Base-by-base conservation (phyloP, 2,888 invertebrate genomes). In the Perizoma affinitatum region DNA sequence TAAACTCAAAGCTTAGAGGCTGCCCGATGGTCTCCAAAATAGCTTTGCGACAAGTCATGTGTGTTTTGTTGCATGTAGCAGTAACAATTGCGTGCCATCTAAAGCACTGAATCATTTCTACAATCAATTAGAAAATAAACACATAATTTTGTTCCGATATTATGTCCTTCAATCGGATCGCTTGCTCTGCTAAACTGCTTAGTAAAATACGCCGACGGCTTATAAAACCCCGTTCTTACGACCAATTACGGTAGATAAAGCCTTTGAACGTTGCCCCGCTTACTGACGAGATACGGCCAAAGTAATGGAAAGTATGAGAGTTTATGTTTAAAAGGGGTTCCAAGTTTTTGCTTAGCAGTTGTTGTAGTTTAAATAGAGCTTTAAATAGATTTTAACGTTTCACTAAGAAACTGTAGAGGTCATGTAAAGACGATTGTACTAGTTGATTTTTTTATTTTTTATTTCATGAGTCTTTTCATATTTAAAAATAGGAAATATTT, bases 181-280 rank as follows among this genome's bases (percentile, higher is more conserved):
- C 34, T 5, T 8, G 33, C 42, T 53, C 35, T 49, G 10, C 48
- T 36, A 33, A 44, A 33, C 55, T 11, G 59, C 41, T 56, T 66
- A 71, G 73, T 76, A 69, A 79, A 79, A 78, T 80, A 77, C 78
- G 74, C 74, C 73, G 75, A 67, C 70, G 73, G 68, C 69, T 72
- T 76, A 79, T 86, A 86, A 86, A 86, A 75, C 80, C 72, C 73
- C 77, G 73, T 77, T 78, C 82, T 84, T 86, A 87, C 84, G 84
- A 85, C 82, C 87, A 87, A 87, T 87, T 87, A 87, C 83, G 69
- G 66, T 59, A 85, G 86, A 85, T 87, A 87, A 86, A 84, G 82
- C 83, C 81, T 78, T 78, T 79, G 80, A 80, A 80, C 78, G 78
- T 73, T 71, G 76, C 79, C 72, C 73, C 77, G 72, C 73, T 71